Conservation (phyloP, 2,797 vertebrate genomes). For the Enteromius thamalakanensis region DNA sequence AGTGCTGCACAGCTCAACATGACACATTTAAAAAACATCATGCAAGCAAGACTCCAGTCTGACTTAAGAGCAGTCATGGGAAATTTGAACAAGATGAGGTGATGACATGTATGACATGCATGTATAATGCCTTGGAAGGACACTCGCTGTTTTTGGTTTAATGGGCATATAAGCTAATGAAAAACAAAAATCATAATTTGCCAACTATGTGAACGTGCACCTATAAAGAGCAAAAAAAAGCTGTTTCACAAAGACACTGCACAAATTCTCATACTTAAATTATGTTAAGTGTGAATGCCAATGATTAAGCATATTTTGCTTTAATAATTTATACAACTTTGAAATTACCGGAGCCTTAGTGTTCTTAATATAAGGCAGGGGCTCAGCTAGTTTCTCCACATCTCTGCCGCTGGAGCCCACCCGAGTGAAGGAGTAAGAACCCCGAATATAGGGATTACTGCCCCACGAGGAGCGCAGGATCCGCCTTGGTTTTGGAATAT, state of each 20-base stretch:
- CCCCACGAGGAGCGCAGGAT: constrained; percentile 97
- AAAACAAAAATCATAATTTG: background rate
- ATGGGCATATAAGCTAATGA: background rate
- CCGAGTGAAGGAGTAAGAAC: constrained; percentile 97
- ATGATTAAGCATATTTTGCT: background rate
- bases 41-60: background rate
- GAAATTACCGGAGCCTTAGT: constrained; percentile 88
- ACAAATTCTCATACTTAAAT: background rate
- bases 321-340: background rate
- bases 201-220: background rate
- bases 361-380: constrained; percentile 93
- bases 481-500: constrained; percentile 96
- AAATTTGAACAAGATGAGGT: background rate
- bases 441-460: constrained; percentile 91
- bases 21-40: constrained; percentile 24
- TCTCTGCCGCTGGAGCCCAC: constrained; percentile 95
- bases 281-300: background rate
- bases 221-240: background rate
- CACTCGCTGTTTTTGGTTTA: background rate
- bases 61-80: background rate
- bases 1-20: constrained; percentile 5
- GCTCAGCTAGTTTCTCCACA: constrained; percentile 91
- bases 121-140: background rate
- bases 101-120: background rate
- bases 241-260: background rate